Evolutionary conservation across 2,888 invertebrate species (phyloP).

Genomic region (Watsonalla cultraria): DNA sequence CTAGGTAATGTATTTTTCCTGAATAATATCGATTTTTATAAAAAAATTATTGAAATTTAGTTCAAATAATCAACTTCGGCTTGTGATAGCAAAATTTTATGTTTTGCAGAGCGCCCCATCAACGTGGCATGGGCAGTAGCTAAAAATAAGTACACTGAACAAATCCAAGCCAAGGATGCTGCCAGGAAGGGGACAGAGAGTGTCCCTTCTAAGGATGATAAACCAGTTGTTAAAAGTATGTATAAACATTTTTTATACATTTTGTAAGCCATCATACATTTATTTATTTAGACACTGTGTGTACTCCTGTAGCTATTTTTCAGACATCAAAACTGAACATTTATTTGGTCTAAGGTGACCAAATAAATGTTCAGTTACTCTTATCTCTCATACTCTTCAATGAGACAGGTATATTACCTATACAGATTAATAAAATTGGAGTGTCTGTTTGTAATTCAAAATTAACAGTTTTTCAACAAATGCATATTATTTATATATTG

Average conservation of each 20-base stretch:
- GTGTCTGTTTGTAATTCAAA: no score
- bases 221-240: slow-evolving; percentile 20
- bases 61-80: no score
- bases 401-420: no score
- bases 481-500: no score
- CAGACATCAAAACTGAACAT: no score
- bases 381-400: no score
- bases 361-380: no score
- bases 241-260: neutral
- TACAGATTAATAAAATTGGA: no score
- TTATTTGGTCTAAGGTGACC: no score
- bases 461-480: no score
- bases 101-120: slow-evolving; percentile 77
- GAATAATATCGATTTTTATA: no score
- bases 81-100: slow-evolving; percentile 1
- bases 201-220: slow-evolving; percentile 20
- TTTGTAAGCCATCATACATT: neutral
- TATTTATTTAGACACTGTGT: slow-evolving; percentile 4
- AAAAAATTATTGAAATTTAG: no score
- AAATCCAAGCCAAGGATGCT: slow-evolving; percentile 21
- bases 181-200: slow-evolving; percentile 24
- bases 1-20: slow-evolving; percentile 54
- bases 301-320: neutral
- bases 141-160: slow-evolving; percentile 82
- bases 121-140: slow-evolving; percentile 92